These are phyloP conservation scores for Nasonovia ribisnigri DNA, from an alignment of 2,888 invertebrate species.

Conservation along the genomic window DNA sequence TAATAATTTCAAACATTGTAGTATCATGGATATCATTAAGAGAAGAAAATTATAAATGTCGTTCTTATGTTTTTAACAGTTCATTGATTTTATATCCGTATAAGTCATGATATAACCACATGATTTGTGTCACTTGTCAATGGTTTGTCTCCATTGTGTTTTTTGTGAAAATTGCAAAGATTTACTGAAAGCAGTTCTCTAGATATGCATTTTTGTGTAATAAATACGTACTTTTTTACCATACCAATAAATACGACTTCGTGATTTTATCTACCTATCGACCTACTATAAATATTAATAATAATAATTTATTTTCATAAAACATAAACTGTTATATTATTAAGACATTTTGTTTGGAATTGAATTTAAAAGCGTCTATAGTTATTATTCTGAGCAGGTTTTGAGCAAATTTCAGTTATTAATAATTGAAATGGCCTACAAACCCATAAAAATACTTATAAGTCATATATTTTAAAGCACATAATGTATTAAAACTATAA, in stretches of 20 bases:
- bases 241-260: background rate
- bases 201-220: background rate
- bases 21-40: background rate
- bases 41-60: too few relatives aligned
- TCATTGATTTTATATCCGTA: background rate
- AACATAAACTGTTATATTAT: background rate
- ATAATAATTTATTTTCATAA: background rate
- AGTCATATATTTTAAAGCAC: background rate
- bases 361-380: background rate
- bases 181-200: background rate
- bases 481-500: background rate
- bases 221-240: background rate
- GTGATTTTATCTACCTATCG: background rate
- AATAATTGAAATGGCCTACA: background rate
- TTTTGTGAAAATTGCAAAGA: background rate
- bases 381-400: background rate
- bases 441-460: background rate
- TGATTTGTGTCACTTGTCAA: constrained; percentile 37
- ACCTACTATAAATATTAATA: background rate
- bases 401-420: background rate
- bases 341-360: background rate
- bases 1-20: background rate
- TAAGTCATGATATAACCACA: background rate
- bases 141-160: background rate
- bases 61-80: background rate